phyloP scores from a whole-genome alignment of 2,113 vertebrate genomes.

The Egretta garzetta region DNA sequence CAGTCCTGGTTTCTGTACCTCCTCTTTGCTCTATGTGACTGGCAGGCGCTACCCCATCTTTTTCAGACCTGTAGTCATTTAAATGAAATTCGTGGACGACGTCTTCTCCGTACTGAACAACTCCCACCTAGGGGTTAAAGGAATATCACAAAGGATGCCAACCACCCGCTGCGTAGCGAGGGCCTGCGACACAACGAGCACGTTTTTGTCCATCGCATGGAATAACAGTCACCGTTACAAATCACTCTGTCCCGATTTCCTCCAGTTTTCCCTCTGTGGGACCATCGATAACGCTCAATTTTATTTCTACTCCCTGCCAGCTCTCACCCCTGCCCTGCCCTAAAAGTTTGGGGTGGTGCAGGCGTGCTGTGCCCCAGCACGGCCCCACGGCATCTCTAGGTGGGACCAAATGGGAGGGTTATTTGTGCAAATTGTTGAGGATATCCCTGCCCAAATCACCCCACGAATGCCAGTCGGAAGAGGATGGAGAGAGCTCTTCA shows the following conservation, averaged over 20 bases:
- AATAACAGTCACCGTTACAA: fast-evolving
- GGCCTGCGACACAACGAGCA: fast-evolving
- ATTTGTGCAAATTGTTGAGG: not conserved
- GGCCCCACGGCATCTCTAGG: not conserved
- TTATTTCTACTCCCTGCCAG: not conserved
- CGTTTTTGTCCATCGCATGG: fast-evolving
- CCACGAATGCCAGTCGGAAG: fast-evolving
- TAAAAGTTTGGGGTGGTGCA: not conserved
- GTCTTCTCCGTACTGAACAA: conserved; percentile 91
- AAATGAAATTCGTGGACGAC: conserved; percentile 93
- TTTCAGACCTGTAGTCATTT: conserved; percentile 88
- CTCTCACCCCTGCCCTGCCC: not conserved
- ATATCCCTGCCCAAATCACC: not conserved
- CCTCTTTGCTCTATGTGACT: conserved; percentile 90
- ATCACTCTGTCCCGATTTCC: fast-evolving
- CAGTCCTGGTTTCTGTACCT: conserved; percentile 92
- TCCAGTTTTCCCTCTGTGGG: not conserved
- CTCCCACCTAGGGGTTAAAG: conserved; percentile 82
- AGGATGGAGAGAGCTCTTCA: not conserved
- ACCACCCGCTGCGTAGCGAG: fast-evolving
- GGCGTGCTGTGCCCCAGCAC: not conserved
- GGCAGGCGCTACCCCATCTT: conserved; percentile 89
- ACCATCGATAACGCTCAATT: fast-evolving
- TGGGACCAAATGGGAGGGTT: fast-evolving
- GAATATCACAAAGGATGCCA: not conserved